Conservation (phyloP, 2,888 invertebrate genomes). For the Sphaerophoria taeniata region DNA sequence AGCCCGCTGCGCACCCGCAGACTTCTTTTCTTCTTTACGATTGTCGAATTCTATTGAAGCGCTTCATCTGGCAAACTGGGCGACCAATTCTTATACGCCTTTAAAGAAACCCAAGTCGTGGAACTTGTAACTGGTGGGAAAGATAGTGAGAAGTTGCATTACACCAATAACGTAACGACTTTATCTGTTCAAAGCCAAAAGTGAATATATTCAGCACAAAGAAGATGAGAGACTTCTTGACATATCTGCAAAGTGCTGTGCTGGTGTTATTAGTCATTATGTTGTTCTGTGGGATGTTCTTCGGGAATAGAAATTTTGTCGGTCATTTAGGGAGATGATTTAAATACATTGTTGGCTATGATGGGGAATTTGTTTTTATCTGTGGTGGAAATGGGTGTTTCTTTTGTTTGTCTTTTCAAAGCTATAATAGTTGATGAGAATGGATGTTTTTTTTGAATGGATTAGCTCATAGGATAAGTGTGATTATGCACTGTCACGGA, state of each 20-base stretch:
- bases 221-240: constrained; percentile 42
- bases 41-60: constrained; percentile 54
- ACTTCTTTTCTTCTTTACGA: constrained; percentile 38
- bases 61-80: not conserved
- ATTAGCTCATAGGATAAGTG: too few relatives aligned
- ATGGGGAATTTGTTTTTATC: not conserved
- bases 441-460: not conserved
- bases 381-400: not conserved
- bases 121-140: not conserved
- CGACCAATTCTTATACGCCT: constrained; percentile 16
- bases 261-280: constrained; percentile 59
- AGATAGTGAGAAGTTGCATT: not conserved
- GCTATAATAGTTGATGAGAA: not conserved
- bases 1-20: constrained; percentile 18
- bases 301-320: constrained; percentile 41
- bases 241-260: constrained; percentile 57
- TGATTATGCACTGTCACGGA: too few relatives aligned
- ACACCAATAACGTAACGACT: constrained; percentile 40
- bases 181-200: constrained; percentile 31
- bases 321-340: constrained; percentile 59
- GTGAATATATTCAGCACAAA: constrained; percentile 20
- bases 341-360: constrained; percentile 29
- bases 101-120: not conserved
- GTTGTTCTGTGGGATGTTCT: constrained; percentile 64
- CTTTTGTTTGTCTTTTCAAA: too few relatives aligned